A percentile compares a stretch with the other conserved stretches of the same genome.
Conservation (phyloP, 2,888 invertebrate genomes). For the Pheosia gnoma region DNA sequence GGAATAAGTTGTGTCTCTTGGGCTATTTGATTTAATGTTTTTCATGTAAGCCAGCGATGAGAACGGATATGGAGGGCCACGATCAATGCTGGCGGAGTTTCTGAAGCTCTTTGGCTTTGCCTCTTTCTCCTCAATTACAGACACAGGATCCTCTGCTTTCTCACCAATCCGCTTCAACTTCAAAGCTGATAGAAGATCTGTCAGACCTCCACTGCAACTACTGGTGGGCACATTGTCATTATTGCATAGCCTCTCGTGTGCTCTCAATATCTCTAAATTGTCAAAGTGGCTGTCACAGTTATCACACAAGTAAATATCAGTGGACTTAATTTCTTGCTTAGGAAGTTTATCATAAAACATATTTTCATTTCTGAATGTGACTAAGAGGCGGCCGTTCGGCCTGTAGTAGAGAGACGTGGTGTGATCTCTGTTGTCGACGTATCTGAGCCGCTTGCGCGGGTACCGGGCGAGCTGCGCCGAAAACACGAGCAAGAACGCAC, state of each 20-base stretch:
- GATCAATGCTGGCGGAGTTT: slow-evolving; percentile 63
- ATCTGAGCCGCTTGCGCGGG: slow-evolving; percentile 86
- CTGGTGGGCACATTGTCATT: slow-evolving; percentile 55
- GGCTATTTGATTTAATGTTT: slow-evolving; percentile 62
- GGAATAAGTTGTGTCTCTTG: slow-evolving; percentile 63
- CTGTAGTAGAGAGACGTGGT: slow-evolving; percentile 89
- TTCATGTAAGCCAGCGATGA: slow-evolving; percentile 76
- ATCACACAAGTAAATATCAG: slow-evolving; percentile 90
- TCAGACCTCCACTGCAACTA: slow-evolving; percentile 57
- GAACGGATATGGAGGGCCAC: slow-evolving; percentile 77
- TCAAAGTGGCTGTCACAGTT: slow-evolving; percentile 90
- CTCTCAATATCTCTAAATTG: slow-evolving; percentile 64
- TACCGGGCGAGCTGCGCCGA: slow-evolving; percentile 88
- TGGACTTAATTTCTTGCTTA: slow-evolving; percentile 81
- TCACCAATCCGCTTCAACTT: slow-evolving; percentile 59
- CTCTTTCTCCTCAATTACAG: slow-evolving; percentile 41
- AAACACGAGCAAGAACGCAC: slow-evolving; percentile 87
- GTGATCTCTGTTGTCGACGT: slow-evolving; percentile 88
- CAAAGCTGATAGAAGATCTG: slow-evolving; percentile 71
- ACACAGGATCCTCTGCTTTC: slow-evolving; percentile 28
- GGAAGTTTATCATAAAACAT: slow-evolving; percentile 80
- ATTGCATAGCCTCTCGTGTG: slow-evolving; percentile 78
- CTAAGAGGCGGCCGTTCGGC: slow-evolving; percentile 86
- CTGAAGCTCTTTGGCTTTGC: slow-evolving; percentile 60
- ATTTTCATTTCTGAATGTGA: slow-evolving; percentile 91